Evolutionary conservation across 2,888 invertebrate species (phyloP).

Genomic region (Pimpla rufipes): DNA sequence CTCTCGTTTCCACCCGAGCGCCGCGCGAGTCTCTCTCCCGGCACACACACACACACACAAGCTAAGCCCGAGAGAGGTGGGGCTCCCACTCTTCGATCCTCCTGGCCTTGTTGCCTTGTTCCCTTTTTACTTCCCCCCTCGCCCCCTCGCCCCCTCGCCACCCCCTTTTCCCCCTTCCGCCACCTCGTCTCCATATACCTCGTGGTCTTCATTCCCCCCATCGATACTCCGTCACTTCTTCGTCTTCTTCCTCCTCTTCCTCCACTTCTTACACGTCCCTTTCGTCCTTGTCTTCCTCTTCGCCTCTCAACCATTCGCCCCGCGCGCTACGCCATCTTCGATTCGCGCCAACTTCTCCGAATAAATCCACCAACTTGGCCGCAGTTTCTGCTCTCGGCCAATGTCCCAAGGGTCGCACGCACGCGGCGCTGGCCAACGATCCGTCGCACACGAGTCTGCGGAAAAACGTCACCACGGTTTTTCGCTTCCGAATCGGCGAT

Average conservation of each 20-base stretch:
- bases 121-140: constrained; percentile 49
- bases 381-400: neutral
- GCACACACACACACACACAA: constrained; percentile 37
- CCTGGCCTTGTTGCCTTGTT: constrained; percentile 65
- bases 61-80: constrained; percentile 62
- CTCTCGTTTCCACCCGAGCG: constrained; percentile 4
- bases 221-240: constrained; percentile 48
- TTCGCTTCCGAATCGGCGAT: neutral
- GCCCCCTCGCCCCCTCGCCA: neutral
- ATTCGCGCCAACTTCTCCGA: constrained; percentile 52
- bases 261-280: constrained; percentile 51
- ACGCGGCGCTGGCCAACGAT: neutral
- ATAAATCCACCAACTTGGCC: neutral
- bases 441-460: neutral
- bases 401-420: neutral
- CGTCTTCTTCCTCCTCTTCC: constrained; percentile 63
- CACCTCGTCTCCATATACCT: neutral
- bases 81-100: constrained; percentile 78
- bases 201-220: constrained; percentile 30
- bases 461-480: neutral
- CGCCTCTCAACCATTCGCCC: constrained; percentile 51
- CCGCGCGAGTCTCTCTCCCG: constrained; percentile 1
- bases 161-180: neutral
- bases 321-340: constrained; percentile 64
- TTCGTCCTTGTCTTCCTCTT: constrained; percentile 40